Evolutionary conservation across 2,113 vertebrate species (phyloP), one percentile per base, ranked within the genome.

Genomic region (Heterocephalus glaber): DNA sequence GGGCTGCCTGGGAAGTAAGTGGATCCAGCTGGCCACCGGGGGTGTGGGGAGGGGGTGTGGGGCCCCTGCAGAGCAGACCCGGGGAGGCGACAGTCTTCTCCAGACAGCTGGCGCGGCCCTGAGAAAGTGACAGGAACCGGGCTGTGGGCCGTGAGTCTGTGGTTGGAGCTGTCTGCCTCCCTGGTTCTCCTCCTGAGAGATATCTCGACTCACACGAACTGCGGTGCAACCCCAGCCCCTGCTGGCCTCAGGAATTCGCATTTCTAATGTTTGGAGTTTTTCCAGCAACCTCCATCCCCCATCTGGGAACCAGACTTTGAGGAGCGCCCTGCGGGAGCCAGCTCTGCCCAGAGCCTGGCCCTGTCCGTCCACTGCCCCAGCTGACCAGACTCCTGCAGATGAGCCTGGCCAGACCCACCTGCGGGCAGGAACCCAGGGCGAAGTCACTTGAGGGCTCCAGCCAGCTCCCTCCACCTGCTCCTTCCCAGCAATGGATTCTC

Each of bases 41-140:
- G 12, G 33, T 2, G 26, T 0, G 10, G 7, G 13, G 22, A 4
- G 0, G 16, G 35, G 22, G 5, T 14, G 49, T 2, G 11, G 52
- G 44, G 66, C 28, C 33, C 7, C 24, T 6, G 0, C 38, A 24
- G 24, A 3, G 49, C 70, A 91, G 76, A 30, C 9, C 24, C 44
- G 2, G 47, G 70, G 28, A 33, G 44, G 26, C 49, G 74, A 49
- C 30, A 24, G 38, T 9, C 68, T 41, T 63, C 7, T 6, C 61
- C 68, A 70, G 7, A 41, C 22, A 44, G 52, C 35, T 47, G 76
- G 35, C 63, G 8, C 35, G 79, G 41, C 0, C 12, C 68, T 19
- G 70, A 58, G 33, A 38, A 35, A 17, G 1, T 9, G 77, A 79
- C 6, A 44, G 85, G 63, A 89, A 63, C 24, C 28, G 11, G 54